Evolutionary conservation across 2,113 vertebrate genomes (phyloP).

Genomic region (Lamprologus ornatipinnis): DNA sequence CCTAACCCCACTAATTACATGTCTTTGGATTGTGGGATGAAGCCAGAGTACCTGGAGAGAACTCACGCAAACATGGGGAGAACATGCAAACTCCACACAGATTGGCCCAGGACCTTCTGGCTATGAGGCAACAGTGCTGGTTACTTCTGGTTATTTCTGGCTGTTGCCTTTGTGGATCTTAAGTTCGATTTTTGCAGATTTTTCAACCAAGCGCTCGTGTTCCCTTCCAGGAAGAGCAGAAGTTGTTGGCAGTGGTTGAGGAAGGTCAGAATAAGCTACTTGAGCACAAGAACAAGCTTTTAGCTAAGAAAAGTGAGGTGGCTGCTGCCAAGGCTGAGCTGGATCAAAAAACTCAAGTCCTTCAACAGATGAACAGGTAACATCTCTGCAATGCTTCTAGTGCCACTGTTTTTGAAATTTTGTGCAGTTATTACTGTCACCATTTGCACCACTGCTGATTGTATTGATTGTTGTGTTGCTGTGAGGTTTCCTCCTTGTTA

Average conservation of each 20-base stretch:
- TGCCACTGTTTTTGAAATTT: background rate
- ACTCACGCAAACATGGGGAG: background rate
- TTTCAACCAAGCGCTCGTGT: background rate
- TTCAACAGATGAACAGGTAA: constrained; percentile 77
- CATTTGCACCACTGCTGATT: background rate
- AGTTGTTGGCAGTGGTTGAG: constrained; percentile 68
- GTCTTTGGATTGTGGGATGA: background rate
- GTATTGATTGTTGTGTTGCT: background rate
- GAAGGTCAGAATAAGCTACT: constrained; percentile 63
- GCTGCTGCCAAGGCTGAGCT: constrained; percentile 69
- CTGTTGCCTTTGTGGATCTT: background rate
- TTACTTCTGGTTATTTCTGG: background rate
- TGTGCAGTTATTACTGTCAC: background rate
- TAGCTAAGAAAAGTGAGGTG: constrained; percentile 66
- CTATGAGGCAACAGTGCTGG: background rate
- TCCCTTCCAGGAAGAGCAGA: constrained; percentile 73
- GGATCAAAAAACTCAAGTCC: constrained; percentile 71
- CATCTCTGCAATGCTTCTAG: too few relatives aligned
- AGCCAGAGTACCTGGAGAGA: background rate
- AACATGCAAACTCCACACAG: background rate
- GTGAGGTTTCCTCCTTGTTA: background rate
- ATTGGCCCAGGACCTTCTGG: background rate
- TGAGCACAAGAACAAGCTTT: constrained; percentile 67
- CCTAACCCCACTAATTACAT: background rate
- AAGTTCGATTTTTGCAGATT: background rate